Base-by-base conservation (phyloP, 2,797 vertebrate species). In the Myripristis jacobus region DNA sequence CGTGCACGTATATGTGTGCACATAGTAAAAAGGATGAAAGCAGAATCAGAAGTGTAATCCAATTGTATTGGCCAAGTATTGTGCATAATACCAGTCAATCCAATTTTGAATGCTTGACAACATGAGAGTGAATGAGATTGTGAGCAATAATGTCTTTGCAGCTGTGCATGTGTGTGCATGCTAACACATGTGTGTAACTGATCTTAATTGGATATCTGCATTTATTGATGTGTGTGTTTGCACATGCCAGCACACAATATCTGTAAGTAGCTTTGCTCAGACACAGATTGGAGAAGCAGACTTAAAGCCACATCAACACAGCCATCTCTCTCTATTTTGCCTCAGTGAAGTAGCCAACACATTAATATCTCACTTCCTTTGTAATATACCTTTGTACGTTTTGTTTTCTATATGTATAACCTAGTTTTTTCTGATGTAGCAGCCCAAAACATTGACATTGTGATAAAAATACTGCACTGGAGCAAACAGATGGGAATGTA, bases 81-180 rank as follows among this genome's bases (percentile, higher is more conserved):
- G 79, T 68, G 82, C 29, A 58, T 85, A 79, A 90, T 85, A 66
- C 82, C 65, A 81, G 78, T 86, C 88, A 86, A 89, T 91, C 84
- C 81, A 71, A 83, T 91, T 85, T 67, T 64, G 59, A 56, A 21
- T 64, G 79, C 77, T 74, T 44, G 63, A 82, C 55, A 65, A 70
- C 51, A 73, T 78, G 70, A 54, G 36, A 78, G 73, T 53, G 56
- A 48, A 66, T 69, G 47, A 64, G 73, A 70, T 44, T 29, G 53
- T 50, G 31, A 64, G 66, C 55, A 66, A 68, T 78, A 4, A 71
- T 81, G 57, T 62, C 22, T 55, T 6, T 73, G 71, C 77, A 43
- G 41, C 7, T 69, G 57, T 69, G 57, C 44, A 31, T 19, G 44
- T 62, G 50, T 53, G 47, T 57, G 18, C n/a, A 13, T 34, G 67